Evolutionary conservation across 2,888 invertebrate genomes (phyloP).

Genomic region (Limnephilus lunatus): DNA sequence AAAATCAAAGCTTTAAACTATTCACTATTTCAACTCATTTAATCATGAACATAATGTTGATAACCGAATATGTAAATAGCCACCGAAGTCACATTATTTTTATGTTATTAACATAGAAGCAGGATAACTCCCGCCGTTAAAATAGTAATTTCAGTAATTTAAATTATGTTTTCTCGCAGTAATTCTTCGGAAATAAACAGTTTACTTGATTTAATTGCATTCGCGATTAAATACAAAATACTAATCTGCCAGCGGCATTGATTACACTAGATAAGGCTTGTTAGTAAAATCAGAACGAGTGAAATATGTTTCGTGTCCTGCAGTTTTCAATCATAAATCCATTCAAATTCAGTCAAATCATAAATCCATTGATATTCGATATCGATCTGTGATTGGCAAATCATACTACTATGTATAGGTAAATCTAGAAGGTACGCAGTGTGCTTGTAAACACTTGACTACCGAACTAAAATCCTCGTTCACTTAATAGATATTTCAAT

Average conservation of each 20-base stretch:
- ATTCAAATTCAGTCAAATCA: background rate
- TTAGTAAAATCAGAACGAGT: background rate
- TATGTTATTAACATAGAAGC: background rate
- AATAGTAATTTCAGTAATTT: background rate
- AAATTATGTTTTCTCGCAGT: background rate
- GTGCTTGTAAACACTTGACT: no score
- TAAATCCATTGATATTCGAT: background rate
- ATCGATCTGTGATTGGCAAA: background rate
- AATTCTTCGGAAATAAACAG: background rate
- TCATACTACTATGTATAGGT: no score
- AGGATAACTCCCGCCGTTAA: background rate
- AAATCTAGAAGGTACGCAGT: no score
- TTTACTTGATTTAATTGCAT: background rate
- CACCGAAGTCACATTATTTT: background rate
- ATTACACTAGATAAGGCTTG: background rate
- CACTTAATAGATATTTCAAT: no score
- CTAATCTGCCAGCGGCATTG: background rate
- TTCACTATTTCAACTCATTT: background rate
- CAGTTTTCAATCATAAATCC: background rate
- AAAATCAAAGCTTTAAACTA: background rate
- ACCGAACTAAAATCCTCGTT: no score
- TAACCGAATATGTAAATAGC: background rate
- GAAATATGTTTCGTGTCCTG: background rate
- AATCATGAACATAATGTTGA: background rate
- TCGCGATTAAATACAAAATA: background rate